Conservation (phyloP, 2,797 vertebrate species). For the Kryptopterus vitreolus region DNA sequence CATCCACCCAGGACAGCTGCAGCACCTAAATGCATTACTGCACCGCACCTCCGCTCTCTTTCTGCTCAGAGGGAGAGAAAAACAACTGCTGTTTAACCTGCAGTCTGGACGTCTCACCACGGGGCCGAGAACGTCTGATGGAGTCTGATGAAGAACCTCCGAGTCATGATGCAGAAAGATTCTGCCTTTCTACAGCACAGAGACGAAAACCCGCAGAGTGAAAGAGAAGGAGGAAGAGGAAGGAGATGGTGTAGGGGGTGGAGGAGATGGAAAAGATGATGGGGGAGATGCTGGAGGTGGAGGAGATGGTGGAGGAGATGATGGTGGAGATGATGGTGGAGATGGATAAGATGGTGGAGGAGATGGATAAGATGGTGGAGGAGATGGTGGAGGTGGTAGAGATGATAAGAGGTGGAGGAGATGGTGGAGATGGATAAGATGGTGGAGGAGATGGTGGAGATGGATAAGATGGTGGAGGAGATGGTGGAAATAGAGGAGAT, state of each 20-base stretch:
- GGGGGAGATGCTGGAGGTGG: no score
- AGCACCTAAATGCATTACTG: constrained; percentile 27
- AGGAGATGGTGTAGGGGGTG: not conserved
- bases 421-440: no score
- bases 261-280: no score
- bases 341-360: no score
- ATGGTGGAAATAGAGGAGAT: no score
- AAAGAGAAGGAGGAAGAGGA: constrained; percentile 2
- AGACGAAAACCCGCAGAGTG: not conserved
- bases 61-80: constrained; percentile 11
- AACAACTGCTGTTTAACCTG: constrained; percentile 23
- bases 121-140: constrained; percentile 1
- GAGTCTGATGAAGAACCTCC: not conserved
- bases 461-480: no score
- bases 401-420: no score
- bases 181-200: constrained; percentile 1
- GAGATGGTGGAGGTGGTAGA: no score
- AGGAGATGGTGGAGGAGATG: not conserved
- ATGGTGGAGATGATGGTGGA: no score
- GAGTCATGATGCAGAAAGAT: not conserved
- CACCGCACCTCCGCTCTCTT: constrained; percentile 10
- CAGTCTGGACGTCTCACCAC: constrained; percentile 7
- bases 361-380: no score
- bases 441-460: no score
- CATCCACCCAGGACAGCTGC: constrained; percentile 19